Evolutionary conservation across 2,888 invertebrate species (phyloP), one percentile per base, ranked within the genome.

Genomic region (Dicyrtomina minuta): DNA sequence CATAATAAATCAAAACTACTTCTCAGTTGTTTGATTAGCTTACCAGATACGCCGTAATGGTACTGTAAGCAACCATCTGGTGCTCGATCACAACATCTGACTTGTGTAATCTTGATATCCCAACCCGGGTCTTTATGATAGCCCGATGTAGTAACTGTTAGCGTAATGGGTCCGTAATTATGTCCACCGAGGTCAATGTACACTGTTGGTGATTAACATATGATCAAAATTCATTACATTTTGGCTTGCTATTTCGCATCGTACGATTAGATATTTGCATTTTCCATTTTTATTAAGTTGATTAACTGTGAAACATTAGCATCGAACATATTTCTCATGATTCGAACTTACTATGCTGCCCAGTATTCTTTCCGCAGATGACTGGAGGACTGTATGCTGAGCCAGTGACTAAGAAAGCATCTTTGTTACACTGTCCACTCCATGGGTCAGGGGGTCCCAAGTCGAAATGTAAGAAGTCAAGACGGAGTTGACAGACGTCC

Each of bases 361-460:
- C 79, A 56, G 76, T 77, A 64, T 79, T 79, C 67, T 77, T 74
- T 72, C 79, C 79, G 64, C 79, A 79, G 69, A 79, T 79, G 59
- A 78, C 78, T 41, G 79, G 79, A 58, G 79, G 78, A 22, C 72
- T 72, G 73, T 78, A 78, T 13, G 79, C 78, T 33, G 78, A 76
- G 59, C 79, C 79, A 61, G 75, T 79, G 51, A 79, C 77, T 53
- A 74, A 62, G 65, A 79, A 77, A 17, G 78, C 79, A 70, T 79
- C 79, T 49, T 79, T 76, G 72, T 76, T 79, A 71, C 79, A 79
- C 51, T 76, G 77, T 49, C 79, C 79, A 61, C 73, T 71, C 71
- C 72, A 73, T 66, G 78, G 78, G 65, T 75, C 74, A 33, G 78
- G 78, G n/a, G 79, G 78, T 60, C 76, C 76, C 20, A 77, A 69